A percentile compares a stretch with the other conserved stretches of the same genome.
phyloP scores from a whole-genome alignment of 2,797 vertebrate genomes.

The Liasis olivaceus region DNA sequence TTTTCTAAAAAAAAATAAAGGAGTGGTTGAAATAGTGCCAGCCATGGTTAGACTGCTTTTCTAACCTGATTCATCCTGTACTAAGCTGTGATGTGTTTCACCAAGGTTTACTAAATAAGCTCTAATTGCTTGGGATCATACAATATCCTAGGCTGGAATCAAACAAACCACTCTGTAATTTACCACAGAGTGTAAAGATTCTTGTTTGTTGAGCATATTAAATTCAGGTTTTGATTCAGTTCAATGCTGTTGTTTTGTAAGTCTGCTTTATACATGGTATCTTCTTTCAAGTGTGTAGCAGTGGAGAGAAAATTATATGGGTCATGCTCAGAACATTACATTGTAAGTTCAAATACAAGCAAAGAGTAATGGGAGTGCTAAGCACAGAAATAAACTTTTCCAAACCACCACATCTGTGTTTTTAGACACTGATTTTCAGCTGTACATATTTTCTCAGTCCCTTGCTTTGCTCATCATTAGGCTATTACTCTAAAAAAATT shows the following conservation, averaged over 20 bases:
- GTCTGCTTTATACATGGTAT: background rate
- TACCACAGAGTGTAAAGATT: background rate
- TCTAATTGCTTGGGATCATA: background rate
- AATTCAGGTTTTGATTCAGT: background rate
- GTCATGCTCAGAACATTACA: background rate
- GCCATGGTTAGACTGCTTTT: background rate
- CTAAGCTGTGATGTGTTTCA: background rate
- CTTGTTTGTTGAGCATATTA: background rate
- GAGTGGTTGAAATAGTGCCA: background rate
- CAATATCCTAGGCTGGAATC: background rate
- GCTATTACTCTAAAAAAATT: background rate
- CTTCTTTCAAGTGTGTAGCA: background rate
- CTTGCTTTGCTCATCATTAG: background rate
- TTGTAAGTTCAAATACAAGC: background rate
- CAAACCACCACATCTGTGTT: background rate
- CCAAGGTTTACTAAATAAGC: background rate
- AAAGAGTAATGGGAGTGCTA: background rate
- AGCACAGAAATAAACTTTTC: background rate
- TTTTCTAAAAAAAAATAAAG: background rate
- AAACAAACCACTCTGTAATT: background rate
- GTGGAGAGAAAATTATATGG: background rate
- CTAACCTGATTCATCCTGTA: background rate
- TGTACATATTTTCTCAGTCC: background rate
- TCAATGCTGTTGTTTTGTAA: background rate
- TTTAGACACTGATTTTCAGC: background rate